Evolutionary conservation across 1,140 invertebrate species (phyloP), one percentile per base, ranked within the genome.

Genomic region (Ruditapes philippinarum): DNA sequence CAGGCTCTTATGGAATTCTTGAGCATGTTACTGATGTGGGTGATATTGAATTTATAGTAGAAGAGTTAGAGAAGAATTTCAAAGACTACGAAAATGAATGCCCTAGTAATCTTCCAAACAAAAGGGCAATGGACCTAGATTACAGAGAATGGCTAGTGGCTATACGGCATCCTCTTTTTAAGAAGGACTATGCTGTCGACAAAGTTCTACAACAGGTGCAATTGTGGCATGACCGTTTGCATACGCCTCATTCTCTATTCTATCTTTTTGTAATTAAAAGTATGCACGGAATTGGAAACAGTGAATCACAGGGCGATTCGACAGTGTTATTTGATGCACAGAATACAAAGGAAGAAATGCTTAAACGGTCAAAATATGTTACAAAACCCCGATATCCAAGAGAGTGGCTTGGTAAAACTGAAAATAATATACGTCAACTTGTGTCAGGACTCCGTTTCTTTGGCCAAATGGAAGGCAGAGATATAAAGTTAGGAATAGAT

Each of bases 221-320:
- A 31, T 1, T 14, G 3, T 84, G 81, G 81, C 40, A 84, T 51
- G 57, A 62, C n/a, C 22, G 5, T 1, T 28, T 62, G 57, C 57
- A 62, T 9, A 62, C 57, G 7, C 81, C 81, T 17, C 14, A 33
- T 36, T 68, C 57, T 12, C n/a, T 38, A 25, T 73, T 73, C 73
- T 84, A 84, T 49, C 65, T 84, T 5, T 84, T 84, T 73, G 81
- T 73, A 28, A 1, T 84, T n/a, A 70, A 84, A 28, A 84, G 81
- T n/a, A 5, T 73, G 19, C 12, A 49, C 0, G 81, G 81, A 14
- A 49, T 91, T 73, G 90, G 88, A 1, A 62, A 33, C 14, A 31
- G 68, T 12, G 45, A 81, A 25, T 68, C 60, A 22, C 86, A 51
- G 22, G 84, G 83, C 11, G 83, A 87, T 19, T 31, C 57, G 36